These are phyloP conservation scores for Chionoecetes opilio DNA, from an alignment of 1,140 invertebrate species.

Conservation along the genomic window DNA sequence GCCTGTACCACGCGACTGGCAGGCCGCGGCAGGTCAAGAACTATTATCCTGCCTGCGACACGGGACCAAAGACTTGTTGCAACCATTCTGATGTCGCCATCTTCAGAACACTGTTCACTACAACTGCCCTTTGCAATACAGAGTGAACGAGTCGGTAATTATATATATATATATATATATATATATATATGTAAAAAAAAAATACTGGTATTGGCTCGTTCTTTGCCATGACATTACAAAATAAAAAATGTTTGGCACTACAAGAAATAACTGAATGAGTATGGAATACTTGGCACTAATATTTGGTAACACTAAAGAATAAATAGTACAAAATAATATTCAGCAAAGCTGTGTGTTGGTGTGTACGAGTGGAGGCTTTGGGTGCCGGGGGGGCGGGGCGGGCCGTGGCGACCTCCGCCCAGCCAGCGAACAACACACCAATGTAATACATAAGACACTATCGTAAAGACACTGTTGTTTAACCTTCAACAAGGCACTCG, in stretches of 20 bases:
- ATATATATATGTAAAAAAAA: slow-evolving; percentile 34
- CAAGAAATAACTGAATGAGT: slow-evolving; percentile 75
- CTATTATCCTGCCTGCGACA: neutral
- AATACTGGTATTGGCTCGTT: slow-evolving; percentile 69
- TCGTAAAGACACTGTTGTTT: slow-evolving; percentile 72
- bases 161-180: slow-evolving; percentile 32
- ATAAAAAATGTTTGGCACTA: slow-evolving; percentile 77
- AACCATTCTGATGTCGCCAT: neutral
- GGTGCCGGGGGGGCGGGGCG: neutral
- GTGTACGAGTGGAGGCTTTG: slow-evolving; percentile 53
- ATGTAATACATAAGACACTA: slow-evolving; percentile 69
- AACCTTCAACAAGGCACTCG: slow-evolving; percentile 76
- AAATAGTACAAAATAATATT: slow-evolving; percentile 77
- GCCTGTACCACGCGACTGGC: neutral
- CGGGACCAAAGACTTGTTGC: neutral
- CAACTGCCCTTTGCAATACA: slow-evolving; percentile 64
- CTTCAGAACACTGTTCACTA: slow-evolving; percentile 36
- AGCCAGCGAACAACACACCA: slow-evolving; percentile 63
- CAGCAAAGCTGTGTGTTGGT: slow-evolving; percentile 69
- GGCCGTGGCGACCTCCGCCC: slow-evolving; percentile 19
- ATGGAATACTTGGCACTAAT: slow-evolving; percentile 78
- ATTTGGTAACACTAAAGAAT: slow-evolving; percentile 77
- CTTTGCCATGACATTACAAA: slow-evolving; percentile 71
- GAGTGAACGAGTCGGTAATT: slow-evolving; percentile 58
- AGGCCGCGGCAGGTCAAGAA: neutral